Evolutionary conservation across 2,797 vertebrate genomes (phyloP), one percentile per base, ranked within the genome.

Genomic region (Cyprinodon diabolis): DNA sequence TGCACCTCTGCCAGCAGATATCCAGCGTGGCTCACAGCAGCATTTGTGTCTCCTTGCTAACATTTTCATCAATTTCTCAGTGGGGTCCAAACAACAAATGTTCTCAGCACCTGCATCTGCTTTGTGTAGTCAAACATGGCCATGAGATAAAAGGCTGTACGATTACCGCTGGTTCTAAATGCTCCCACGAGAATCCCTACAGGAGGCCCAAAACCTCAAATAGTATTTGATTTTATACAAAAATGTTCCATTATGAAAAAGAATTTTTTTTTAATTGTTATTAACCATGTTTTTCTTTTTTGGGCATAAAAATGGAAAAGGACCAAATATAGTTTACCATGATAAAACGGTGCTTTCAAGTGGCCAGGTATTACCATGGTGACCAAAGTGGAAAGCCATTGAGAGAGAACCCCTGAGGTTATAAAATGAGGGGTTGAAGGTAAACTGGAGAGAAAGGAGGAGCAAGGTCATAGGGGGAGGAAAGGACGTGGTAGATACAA

Each of bases 291-390:
- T 82, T 86, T 23, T 82, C 72, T 65, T 68, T 67, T 71, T 40
- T 72, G 78, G 76, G 74, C 40, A 7, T 72, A 78, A 81, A 72
- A 74, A 72, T 17, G 25, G 62, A 74, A 63, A 5, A 15, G 48
- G 74, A 79, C 65, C 55, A 77, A 76, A 85, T 68, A 65, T 70
- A 85, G 40, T 69, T 80, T 51, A 12, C 51, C 79, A 91, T 57
- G 69, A 86, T 79, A 89, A 88, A 83, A 85, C 72, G 58, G 62
- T 49, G 77, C 66, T 83, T 90, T 89, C 89, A 85, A 87, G 84
- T 62, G 70, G 82, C 83, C 75, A 81, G 80, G 78, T 25, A 88
- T 95, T 90, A 88, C 95, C 94, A 95, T 95, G 92, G 90, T 83
- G 90, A 95, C 94, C 68, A 83, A 30, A 93, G 84, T 69, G 86